These are phyloP conservation scores for Zosterops borbonicus DNA, from an alignment of 2,113 vertebrate species.

Conservation along the genomic window DNA sequence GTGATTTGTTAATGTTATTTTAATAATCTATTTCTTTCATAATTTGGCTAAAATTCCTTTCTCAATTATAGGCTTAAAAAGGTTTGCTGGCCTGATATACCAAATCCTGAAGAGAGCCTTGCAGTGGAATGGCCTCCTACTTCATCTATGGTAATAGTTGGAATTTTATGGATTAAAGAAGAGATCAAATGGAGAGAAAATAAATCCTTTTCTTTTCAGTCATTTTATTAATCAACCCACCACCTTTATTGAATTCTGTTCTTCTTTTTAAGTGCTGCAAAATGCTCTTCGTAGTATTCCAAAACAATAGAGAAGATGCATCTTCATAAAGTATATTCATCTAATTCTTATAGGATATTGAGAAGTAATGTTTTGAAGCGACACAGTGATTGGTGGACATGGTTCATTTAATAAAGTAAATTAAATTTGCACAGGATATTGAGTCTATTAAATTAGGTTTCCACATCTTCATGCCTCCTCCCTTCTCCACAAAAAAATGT, in stretches of 20 bases:
- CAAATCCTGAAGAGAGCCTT: constrained; percentile 74
- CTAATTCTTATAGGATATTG: background rate
- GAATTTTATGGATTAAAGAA: background rate
- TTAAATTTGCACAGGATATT: background rate
- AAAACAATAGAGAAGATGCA: background rate
- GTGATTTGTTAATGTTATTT: background rate
- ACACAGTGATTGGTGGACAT: background rate
- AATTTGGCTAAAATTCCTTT: background rate
- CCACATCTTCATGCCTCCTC: background rate
- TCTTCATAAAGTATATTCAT: background rate
- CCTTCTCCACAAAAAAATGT: background rate
- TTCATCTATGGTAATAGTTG: constrained; percentile 59
- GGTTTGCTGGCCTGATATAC: constrained; percentile 73
- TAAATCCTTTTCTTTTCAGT: background rate
- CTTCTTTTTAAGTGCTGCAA: background rate
- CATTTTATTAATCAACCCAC: background rate
- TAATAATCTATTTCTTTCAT: background rate
- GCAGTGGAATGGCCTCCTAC: constrained; percentile 55
- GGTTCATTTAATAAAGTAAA: background rate
- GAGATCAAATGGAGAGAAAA: background rate
- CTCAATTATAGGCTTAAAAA: constrained; percentile 60
- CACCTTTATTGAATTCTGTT: background rate
- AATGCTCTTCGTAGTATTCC: background rate
- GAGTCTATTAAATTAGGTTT: background rate
- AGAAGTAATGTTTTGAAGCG: background rate